These are phyloP conservation scores for Sebastolobus altivelis DNA, from an alignment of 2,797 vertebrate genomes.

Conservation along the genomic window DNA sequence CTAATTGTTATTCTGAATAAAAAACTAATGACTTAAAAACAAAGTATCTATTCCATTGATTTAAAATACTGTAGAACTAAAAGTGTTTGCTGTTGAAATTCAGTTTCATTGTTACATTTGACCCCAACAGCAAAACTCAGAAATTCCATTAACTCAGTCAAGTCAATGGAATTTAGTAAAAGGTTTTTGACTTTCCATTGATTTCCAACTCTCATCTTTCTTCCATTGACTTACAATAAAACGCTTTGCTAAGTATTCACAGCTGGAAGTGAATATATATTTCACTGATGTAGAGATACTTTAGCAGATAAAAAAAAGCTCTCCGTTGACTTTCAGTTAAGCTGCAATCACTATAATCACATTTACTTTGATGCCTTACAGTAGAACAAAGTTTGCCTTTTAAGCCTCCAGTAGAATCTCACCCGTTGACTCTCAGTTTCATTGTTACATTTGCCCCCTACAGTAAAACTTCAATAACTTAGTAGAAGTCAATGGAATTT, in stretches of 20 bases:
- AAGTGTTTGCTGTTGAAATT: background rate
- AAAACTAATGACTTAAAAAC: no score
- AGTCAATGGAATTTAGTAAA: background rate
- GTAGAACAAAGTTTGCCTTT: background rate
- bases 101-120: background rate
- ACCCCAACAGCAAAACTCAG: background rate
- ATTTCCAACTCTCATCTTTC: background rate
- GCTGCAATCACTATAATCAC: no score
- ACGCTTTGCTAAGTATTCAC: background rate
- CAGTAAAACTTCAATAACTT: no score
- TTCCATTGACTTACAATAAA: background rate
- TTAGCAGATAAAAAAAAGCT: background rate
- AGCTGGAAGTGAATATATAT: background rate
- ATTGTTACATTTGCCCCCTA: no score
- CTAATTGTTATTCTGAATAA: background rate
- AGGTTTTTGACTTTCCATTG: background rate
- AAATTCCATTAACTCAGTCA: background rate
- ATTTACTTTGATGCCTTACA: no score
- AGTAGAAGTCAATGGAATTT: no score
- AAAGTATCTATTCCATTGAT: background rate
- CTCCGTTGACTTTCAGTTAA: background rate
- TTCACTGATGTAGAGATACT: background rate
- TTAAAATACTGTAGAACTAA: background rate
- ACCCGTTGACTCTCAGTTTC: background rate
- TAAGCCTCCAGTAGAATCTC: background rate